Percentiles rank a stretch among this genome's conserved stretches.
These are phyloP conservation scores for Alloplasta piceator DNA, from an alignment of 2,888 invertebrate genomes.

Conservation along the genomic window DNA sequence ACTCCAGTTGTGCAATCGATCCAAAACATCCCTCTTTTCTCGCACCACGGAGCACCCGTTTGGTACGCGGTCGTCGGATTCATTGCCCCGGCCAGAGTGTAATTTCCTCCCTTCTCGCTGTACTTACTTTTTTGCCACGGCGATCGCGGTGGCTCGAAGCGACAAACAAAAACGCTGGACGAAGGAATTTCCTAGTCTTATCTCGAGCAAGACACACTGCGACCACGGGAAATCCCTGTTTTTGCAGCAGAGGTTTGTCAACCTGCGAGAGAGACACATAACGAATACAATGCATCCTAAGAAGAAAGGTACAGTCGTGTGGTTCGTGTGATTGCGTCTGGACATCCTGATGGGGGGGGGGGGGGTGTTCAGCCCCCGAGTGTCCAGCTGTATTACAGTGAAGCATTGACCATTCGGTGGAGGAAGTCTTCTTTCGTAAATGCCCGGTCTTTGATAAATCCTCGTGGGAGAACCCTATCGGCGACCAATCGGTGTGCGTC, in stretches of 20 bases:
- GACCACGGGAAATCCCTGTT: conserved; percentile 57
- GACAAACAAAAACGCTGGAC: conserved; percentile 62
- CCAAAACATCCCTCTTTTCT: conserved; percentile 59
- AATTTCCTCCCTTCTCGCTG: conserved; percentile 42
- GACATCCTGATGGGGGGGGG: conserved; percentile 24
- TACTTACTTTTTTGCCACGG: conserved; percentile 16
- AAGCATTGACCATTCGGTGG: conserved; percentile 54
- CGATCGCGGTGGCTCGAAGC: conserved; percentile 46
- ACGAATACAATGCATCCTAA: conserved; percentile 3
- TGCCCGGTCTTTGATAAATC: conserved; percentile 78
- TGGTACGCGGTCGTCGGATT: conserved; percentile 55
- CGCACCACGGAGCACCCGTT: conserved; percentile 26
- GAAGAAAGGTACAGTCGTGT: conserved; percentile 1
- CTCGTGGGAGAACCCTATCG: conserved; percentile 75
- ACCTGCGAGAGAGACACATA: conserved; percentile 21
- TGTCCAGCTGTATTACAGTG: conserved; percentile 8
- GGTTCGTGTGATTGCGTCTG: conserved; percentile 54
- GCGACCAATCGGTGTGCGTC: conserved; percentile 81
- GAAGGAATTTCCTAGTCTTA: conserved; percentile 63
- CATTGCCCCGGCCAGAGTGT: conserved; percentile 59
- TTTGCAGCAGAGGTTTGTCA: conserved; percentile 56
- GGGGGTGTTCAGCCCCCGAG: conserved; percentile 51
- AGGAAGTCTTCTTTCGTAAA: conserved; percentile 69
- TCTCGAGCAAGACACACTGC: conserved; percentile 50
- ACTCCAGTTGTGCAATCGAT: conserved; percentile 54